A percentile compares a stretch with the other conserved stretches of the same genome.
Evolutionary conservation across 2,888 invertebrate species (phyloP).

Genomic region (Cheilosia vernalis): DNA sequence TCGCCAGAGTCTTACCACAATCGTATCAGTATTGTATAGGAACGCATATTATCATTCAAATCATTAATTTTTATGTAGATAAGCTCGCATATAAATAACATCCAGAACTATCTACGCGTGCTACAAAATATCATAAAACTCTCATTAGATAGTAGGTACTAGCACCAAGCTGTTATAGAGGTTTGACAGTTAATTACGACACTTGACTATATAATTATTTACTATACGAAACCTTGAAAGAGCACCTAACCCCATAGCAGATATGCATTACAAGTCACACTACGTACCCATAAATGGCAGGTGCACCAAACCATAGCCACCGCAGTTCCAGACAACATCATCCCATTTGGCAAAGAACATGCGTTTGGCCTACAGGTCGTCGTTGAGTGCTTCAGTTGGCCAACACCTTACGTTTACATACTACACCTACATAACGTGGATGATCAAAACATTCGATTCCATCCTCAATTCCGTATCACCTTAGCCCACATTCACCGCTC

Average conservation of each 20-base stretch:
- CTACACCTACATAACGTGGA: neutral
- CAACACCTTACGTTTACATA: neutral
- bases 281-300: constrained; percentile 13
- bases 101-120: no score
- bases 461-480: constrained; percentile 46
- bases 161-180: neutral
- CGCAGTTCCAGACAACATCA: neutral
- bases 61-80: no score
- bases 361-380: constrained; percentile 1
- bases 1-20: no score
- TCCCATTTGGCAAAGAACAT: constrained; percentile 4
- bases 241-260: neutral
- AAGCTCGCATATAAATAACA: no score
- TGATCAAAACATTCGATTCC: constrained; percentile 30
- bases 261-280: neutral
- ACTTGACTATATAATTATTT: neutral
- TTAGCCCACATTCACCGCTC: constrained; percentile 57
- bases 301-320: constrained; percentile 35
- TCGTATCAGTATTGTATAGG: no score
- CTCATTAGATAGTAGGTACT: no score
- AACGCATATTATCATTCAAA: no score
- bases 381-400: constrained; percentile 13
- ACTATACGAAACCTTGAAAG: constrained; percentile 29
- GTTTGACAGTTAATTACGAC: neutral
- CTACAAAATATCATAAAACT: no score